Percentiles rank a stretch among this genome's conserved stretches.
These are phyloP conservation scores for Rhagonycha fulva DNA, from an alignment of 2,888 invertebrate species.

Conservation along the genomic window DNA sequence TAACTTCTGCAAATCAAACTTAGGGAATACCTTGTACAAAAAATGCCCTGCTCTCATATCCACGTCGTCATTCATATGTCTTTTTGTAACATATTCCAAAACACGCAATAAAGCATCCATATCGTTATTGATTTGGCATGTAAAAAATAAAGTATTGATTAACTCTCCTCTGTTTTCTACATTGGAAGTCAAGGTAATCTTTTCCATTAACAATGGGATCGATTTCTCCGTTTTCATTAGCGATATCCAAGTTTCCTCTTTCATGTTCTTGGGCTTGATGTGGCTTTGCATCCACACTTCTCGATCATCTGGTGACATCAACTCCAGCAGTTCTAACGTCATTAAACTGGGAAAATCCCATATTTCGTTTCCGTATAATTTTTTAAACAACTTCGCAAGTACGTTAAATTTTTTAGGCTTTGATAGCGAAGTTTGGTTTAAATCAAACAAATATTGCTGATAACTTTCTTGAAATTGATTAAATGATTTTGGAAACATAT, in stretches of 20 bases:
- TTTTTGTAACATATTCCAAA: slow-evolving; percentile 1
- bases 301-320: slow-evolving; percentile 14
- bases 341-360: background rate
- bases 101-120: slow-evolving; percentile 7
- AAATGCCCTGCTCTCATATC: background rate
- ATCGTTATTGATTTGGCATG: slow-evolving; percentile 19
- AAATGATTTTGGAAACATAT: slow-evolving; percentile 11
- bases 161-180: background rate
- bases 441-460: background rate
- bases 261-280: background rate
- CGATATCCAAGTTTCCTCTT: slow-evolving; percentile 7
- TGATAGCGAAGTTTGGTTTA: background rate
- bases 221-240: slow-evolving; percentile 14
- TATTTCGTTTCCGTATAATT: slow-evolving; percentile 6
- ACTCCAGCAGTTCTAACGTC: background rate
- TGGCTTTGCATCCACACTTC: slow-evolving; percentile 1
- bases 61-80: slow-evolving; percentile 15
- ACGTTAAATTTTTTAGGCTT: background rate
- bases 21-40: background rate
- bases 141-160: slow-evolving; percentile 4
- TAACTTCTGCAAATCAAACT: background rate
- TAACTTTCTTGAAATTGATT: background rate
- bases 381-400: background rate
- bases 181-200: background rate
- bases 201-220: slow-evolving; percentile 12